Evolutionary conservation across 2,797 vertebrate species (phyloP), one percentile per base, ranked within the genome.

Genomic region (Schizopygopsis malacanthus): DNA sequence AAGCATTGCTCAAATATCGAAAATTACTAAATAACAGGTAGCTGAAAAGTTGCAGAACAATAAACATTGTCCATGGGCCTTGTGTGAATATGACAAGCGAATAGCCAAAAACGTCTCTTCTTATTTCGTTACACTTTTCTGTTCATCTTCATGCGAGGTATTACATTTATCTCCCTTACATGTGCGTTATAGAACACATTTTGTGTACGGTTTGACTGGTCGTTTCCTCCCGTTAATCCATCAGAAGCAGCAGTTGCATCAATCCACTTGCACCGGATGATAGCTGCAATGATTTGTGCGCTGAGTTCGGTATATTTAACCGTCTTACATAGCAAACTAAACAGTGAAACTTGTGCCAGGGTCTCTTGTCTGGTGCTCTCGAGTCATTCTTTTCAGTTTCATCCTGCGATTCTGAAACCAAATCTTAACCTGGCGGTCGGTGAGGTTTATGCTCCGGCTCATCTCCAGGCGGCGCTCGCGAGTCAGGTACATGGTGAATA

Each of bases 381-480:
- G 79, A 13, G 54, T 90, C 77, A 90, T 88, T 84, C 83, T 89
- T 87, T 87, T 88, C 61, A 86, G 41, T 87, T 92, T 94, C 90
- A 90, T 91, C 59, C 85, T 52, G 41, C 50, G 83, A 82, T 91
- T 89, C 73, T 91, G 72, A 82, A 89, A 91, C 83, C 89, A 84
- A 79, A 89, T 92, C 83, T 56, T 90, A n/a, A 82, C 87, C 90
- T 84, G 81, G 25, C 3, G 87, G 81, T 84, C 84, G 12, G 87
- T 79, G 67, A 90, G 80, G 80, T 90, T 63, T 3, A 90, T 82
- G 75, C 86, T 87, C 54, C 65, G 25, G 87, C 87, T 90, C 88
- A 88, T 93, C 96, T 96, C 94, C 91, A 96, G 95, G 94, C 91
- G 96, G 96, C 95, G 95, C 94, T 95, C 93, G 92, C 85, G 88